Evolutionary conservation across 2,113 vertebrate genomes (phyloP).

Genomic region (Aptenodytes patagonicus): DNA sequence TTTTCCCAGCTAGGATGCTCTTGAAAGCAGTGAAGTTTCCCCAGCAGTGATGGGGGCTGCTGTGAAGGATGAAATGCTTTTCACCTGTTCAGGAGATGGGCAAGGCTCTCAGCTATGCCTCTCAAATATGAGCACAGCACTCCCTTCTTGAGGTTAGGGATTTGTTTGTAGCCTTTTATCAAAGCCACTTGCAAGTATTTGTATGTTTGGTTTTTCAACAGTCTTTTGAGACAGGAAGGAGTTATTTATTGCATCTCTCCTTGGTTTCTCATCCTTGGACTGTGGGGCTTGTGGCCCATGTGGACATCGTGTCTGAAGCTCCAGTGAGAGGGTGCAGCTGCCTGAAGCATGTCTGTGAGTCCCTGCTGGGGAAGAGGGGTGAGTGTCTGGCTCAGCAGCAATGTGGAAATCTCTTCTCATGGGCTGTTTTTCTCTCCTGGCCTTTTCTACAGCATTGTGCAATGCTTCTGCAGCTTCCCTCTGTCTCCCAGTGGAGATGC

Average conservation of each 20-base stretch:
- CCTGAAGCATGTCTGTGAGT: background rate
- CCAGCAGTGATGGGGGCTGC: background rate
- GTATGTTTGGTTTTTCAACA: background rate
- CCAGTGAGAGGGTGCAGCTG: background rate
- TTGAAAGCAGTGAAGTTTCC: background rate
- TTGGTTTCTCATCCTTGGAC: background rate
- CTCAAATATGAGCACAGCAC: background rate
- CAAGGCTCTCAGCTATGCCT: background rate
- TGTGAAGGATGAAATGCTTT: background rate
- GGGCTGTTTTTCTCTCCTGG: background rate
- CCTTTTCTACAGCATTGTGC: background rate
- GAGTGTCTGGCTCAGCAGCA: background rate
- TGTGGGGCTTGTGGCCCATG: background rate
- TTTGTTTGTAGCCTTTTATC: background rate
- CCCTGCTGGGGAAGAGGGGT: background rate
- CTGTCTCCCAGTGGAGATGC: background rate
- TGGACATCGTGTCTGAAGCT: background rate
- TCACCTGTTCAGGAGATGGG: background rate
- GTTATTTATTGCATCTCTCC: background rate
- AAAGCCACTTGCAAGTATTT: background rate
- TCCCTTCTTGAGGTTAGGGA: background rate
- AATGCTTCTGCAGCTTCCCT: background rate
- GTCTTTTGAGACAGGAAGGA: background rate
- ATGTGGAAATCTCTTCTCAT: background rate
- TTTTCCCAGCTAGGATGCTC: background rate